phyloP scores from a whole-genome alignment of 2,113 vertebrate species.

The Caranx melampygus region DNA sequence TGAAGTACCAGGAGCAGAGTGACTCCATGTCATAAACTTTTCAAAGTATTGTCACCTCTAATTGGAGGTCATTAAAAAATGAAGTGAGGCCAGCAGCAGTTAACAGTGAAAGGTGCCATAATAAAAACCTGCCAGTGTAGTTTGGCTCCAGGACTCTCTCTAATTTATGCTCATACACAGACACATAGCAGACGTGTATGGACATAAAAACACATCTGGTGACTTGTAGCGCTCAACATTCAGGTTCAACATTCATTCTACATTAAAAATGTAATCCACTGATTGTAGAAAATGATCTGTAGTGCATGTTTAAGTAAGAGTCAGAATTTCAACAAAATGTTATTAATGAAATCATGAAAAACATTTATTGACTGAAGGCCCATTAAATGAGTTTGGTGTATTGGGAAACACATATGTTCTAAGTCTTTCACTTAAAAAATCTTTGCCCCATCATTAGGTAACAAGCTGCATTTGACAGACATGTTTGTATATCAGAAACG shows the following conservation, averaged over 20 bases:
- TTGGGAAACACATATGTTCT: too few species aligned
- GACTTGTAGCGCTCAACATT: not conserved
- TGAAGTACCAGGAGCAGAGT: slow-evolving; percentile 7
- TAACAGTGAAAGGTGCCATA: slow-evolving; percentile 24
- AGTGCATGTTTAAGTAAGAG: not conserved
- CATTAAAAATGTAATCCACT: not conserved
- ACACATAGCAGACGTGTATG: not conserved
- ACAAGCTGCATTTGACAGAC: too few species aligned
- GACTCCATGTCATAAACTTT: slow-evolving; percentile 36
- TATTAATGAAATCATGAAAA: too few species aligned
- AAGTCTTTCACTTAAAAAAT: too few species aligned
- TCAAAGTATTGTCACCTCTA: slow-evolving; percentile 53
- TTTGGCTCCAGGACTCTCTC: slow-evolving; percentile 5
- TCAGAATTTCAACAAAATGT: too few species aligned
- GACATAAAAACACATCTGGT: not conserved
- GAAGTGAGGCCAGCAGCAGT: slow-evolving; percentile 20
- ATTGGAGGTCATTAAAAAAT: slow-evolving; percentile 54
- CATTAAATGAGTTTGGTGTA: too few species aligned
- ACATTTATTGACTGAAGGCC: too few species aligned
- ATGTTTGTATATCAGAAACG: too few species aligned
- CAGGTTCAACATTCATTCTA: not conserved
- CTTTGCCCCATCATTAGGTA: too few species aligned
- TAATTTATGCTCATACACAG: slow-evolving; percentile 15
- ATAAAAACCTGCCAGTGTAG: slow-evolving; percentile 3
- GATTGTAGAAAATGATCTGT: not conserved